Percentiles rank a stretch among this genome's conserved stretches.
Evolutionary conservation across 2,113 vertebrate species (phyloP).

Genomic region (Phainopepla nitens): DNA sequence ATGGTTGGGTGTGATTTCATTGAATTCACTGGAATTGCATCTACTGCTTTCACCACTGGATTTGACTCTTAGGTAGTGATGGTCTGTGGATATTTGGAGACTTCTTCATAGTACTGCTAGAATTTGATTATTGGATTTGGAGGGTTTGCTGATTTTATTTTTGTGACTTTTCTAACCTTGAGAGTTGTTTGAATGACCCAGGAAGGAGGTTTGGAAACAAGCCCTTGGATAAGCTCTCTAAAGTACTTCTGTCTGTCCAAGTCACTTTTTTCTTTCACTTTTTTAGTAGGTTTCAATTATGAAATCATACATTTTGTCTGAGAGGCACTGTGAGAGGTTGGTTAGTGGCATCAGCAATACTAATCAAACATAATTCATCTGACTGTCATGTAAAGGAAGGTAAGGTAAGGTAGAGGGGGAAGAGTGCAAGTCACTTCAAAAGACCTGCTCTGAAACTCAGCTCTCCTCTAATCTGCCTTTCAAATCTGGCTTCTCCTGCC

Average conservation of each 20-base stretch:
- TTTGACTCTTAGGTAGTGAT: neutral
- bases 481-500: conserved; percentile 51
- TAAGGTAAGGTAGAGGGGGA: neutral
- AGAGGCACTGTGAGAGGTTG: neutral
- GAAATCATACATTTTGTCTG: neutral
- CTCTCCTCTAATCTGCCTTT: conserved; percentile 49
- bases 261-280: neutral
- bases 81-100: neutral
- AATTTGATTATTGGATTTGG: neutral
- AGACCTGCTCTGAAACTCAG: conserved; percentile 34
- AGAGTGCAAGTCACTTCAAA: conserved; percentile 51
- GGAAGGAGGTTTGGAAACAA: neutral
- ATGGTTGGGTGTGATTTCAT: neutral
- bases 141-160: neutral
- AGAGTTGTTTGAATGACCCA: neutral
- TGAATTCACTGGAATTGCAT: neutral
- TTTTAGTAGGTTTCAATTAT: neutral
- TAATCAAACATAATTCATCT: conserved; percentile 34
- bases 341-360: neutral
- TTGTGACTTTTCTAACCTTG: neutral
- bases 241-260: neutral
- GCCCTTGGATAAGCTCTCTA: neutral
- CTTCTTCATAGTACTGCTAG: neutral
- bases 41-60: neutral
- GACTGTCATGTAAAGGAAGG: conserved; percentile 5